Base-by-base conservation (phyloP, 2,113 vertebrate genomes). In the Tetrao urogallus region DNA sequence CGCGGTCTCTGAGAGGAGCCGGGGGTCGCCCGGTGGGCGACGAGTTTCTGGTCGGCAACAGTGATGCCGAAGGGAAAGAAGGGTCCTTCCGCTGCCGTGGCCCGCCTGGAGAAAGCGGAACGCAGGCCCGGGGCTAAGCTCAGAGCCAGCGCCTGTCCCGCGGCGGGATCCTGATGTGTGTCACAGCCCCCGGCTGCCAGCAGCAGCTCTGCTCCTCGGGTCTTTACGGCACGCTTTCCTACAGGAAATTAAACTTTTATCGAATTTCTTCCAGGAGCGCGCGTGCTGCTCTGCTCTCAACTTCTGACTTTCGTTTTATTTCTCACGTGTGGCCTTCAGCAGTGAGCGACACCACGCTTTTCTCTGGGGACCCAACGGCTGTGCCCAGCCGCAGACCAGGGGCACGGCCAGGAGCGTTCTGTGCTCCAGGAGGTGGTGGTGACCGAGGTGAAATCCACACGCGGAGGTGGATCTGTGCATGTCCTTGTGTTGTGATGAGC, bases 371-470 rank as follows among this genome's bases (percentile, higher is more conserved):
- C 42, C 42, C 42, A 43, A 16, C 42, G 6, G 42, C n/a, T 6
- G 22, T 34, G 43, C 36, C 45, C 5, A 8, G 16, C 10, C 19
- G 13, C 21, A 2, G 48, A 3, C 9, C 2, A 2, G 6, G 64
- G 24, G 0, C 34, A 1, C 1, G 67, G 11, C 15, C 15, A 1
- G 0, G 6, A 1, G 0, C 12, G 24, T 25, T 38, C 4, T 22
- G 56, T 8, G 45, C 30, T 11, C 3, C 3, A n/a, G 48, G 80
- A 18, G n/a, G 10, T 8, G 61, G n/a, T 30, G 6, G 28, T 15
- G 38, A 42, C 10, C 34, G 27, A 5, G 64, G 50, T 32, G 27
- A 58, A 47, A 60, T 3, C 34, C 5, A 0, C 2, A 2, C 36
- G 32, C 42, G 3, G 10, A 43, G 66, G 8, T 10, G 1, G 1